These are phyloP conservation scores for Lepidurus arcticus DNA, from an alignment of 1,140 invertebrate genomes.

Conservation along the genomic window DNA sequence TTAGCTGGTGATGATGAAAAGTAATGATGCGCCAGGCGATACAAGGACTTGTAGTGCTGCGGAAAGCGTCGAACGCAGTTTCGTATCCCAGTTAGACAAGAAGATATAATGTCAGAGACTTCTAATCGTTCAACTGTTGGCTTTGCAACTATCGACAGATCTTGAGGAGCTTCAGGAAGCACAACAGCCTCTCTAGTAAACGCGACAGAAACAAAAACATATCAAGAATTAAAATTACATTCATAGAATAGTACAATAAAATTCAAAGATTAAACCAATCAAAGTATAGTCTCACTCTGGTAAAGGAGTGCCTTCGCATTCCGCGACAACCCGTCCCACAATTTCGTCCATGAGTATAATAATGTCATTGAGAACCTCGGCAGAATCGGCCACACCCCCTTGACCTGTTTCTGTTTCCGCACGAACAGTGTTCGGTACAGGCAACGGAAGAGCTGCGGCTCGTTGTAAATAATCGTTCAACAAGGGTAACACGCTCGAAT, in stretches of 20 bases:
- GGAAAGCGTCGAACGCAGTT: constrained; percentile 77
- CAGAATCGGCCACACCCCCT: background rate
- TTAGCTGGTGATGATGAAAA: constrained; percentile 63
- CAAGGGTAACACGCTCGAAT: background rate
- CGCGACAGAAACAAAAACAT: background rate
- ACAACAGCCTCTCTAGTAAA: background rate
- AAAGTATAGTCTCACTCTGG: no score
- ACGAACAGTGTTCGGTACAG: background rate
- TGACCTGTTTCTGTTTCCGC: background rate
- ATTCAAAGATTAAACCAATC: background rate
- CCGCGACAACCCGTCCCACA: constrained; percentile 37
- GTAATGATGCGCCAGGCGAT: constrained; percentile 77
- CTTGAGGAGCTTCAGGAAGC: background rate
- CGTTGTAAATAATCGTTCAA: background rate
- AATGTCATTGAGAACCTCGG: constrained; percentile 28
- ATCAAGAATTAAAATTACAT: background rate
- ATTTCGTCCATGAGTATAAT: constrained; percentile 36
- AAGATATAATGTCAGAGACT: constrained; percentile 37
- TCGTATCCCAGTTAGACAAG: constrained; percentile 70
- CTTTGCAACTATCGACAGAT: background rate
- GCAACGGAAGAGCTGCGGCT: background rate
- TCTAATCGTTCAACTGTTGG: background rate
- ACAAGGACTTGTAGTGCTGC: constrained; percentile 88
- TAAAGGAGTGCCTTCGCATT: constrained; percentile 32
- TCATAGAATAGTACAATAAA: background rate